A percentile compares a stretch with the other conserved stretches of the same genome.
Evolutionary conservation across 2,888 invertebrate species (phyloP).

Genomic region (Drosophila leonis): DNA sequence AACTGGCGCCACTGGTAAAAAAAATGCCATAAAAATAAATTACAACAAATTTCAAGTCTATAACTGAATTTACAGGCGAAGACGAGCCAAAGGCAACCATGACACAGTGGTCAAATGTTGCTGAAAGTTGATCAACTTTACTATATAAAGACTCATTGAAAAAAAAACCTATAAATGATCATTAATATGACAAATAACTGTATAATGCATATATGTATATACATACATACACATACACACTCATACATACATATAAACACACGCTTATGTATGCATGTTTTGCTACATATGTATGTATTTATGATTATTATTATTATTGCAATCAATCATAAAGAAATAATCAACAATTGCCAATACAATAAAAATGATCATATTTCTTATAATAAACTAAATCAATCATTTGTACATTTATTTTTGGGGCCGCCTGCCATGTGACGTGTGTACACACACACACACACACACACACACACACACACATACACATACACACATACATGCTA

Average conservation of each 20-base stretch:
- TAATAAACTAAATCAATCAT: slow-evolving; percentile 54
- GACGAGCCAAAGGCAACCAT: background rate
- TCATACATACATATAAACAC: background rate
- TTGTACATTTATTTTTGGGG: slow-evolving; percentile 29
- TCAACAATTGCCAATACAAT: slow-evolving; percentile 40
- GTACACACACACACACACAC: slow-evolving; percentile 1
- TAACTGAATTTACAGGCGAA: background rate
- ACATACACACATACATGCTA: slow-evolving; percentile 1
- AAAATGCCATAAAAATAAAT: background rate
- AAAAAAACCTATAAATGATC: background rate
- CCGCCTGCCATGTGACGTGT: slow-evolving; percentile 36
- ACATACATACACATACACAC: background rate
- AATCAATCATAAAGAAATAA: slow-evolving; percentile 23
- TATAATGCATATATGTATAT: background rate
- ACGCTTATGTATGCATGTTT: background rate
- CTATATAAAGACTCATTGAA: background rate
- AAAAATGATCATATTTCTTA: slow-evolving; percentile 34
- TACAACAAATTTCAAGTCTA: background rate
- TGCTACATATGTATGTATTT: background rate
- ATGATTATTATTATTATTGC: background rate
- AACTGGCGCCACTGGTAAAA: too few species aligned
- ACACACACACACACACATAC: background rate
- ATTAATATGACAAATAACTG: background rate
- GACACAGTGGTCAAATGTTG: slow-evolving; percentile 3
- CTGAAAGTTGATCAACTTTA: background rate